These are phyloP conservation scores for Dicrurus megarhynchus DNA, from an alignment of 2,113 vertebrate species.

Conservation along the genomic window DNA sequence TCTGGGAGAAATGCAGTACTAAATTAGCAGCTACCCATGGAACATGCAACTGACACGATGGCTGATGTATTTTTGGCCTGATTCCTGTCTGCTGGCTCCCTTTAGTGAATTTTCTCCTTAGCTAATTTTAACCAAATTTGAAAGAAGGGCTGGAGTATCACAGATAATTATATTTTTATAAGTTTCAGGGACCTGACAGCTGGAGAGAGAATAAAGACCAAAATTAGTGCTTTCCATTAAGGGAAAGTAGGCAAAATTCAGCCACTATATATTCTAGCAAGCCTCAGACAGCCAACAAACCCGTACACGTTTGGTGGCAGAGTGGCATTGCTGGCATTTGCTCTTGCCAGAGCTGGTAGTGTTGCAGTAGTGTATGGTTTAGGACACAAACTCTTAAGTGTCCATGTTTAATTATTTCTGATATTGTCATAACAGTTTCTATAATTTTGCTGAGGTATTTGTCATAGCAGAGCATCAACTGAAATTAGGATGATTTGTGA, in stretches of 20 bases:
- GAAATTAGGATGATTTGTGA: not conserved
- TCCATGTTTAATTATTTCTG: not conserved
- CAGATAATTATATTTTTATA: conserved; percentile 48
- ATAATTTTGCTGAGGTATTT: not conserved
- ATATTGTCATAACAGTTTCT: not conserved
- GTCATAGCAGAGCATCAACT: not conserved
- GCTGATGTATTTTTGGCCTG: conserved; percentile 17
- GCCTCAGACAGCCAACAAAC: not conserved
- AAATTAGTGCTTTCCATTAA: conserved; percentile 43
- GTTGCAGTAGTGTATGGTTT: not conserved
- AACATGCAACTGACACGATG: not conserved
- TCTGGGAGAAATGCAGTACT: not conserved
- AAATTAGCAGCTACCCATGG: not conserved
- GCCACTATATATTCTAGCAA: not conserved
- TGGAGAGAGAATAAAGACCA: conserved; percentile 33
- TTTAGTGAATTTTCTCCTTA: conserved; percentile 8
- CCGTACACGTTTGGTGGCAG: fast-evolving
- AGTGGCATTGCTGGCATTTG: not conserved
- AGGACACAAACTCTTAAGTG: not conserved
- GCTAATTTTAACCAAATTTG: conserved; percentile 47
- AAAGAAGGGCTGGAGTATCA: conserved; percentile 27
- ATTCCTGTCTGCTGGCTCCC: not conserved
- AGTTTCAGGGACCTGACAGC: conserved; percentile 38
- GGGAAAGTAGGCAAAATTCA: conserved; percentile 24
- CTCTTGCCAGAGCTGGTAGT: not conserved